These are phyloP conservation scores for Phalacrocorax pelagicus DNA, from an alignment of 2,113 vertebrate genomes.

Conservation along the genomic window DNA sequence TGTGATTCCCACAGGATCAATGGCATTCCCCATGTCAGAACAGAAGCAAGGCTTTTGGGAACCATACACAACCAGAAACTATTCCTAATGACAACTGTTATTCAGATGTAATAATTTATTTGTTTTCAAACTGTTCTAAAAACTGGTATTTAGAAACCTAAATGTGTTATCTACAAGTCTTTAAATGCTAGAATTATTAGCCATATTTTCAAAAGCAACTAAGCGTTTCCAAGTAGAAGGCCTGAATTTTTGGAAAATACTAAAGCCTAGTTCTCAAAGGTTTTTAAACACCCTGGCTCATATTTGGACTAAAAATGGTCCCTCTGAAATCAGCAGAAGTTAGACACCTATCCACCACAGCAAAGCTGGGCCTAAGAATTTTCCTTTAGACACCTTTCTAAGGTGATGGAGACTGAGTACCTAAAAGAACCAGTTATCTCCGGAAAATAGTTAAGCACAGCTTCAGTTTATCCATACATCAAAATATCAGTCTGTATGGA, in stretches of 20 bases:
- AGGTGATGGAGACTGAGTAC: background rate
- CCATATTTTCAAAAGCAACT: background rate
- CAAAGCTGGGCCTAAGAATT: background rate
- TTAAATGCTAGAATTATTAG: background rate
- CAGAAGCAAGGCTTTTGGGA: background rate
- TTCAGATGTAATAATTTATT: background rate
- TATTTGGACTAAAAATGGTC: background rate
- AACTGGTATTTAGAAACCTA: background rate
- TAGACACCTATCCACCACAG: background rate
- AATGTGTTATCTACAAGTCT: background rate
- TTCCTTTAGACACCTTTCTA: background rate
- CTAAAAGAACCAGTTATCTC: background rate
- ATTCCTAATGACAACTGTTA: background rate
- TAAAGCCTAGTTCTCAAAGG: background rate
- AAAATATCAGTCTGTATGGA: background rate
- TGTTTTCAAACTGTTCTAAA: background rate
- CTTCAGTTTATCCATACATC: background rate
- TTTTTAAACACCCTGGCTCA: rapidly evolving
- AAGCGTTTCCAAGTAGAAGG: background rate
- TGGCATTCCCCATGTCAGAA: background rate
- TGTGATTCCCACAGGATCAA: background rate
- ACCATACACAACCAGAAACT: background rate
- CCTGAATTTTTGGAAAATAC: background rate
- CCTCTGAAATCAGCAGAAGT: background rate
- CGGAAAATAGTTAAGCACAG: background rate